Base-by-base conservation (phyloP, 1,140 invertebrate genomes). In the Cyphomyrmex costatus region DNA sequence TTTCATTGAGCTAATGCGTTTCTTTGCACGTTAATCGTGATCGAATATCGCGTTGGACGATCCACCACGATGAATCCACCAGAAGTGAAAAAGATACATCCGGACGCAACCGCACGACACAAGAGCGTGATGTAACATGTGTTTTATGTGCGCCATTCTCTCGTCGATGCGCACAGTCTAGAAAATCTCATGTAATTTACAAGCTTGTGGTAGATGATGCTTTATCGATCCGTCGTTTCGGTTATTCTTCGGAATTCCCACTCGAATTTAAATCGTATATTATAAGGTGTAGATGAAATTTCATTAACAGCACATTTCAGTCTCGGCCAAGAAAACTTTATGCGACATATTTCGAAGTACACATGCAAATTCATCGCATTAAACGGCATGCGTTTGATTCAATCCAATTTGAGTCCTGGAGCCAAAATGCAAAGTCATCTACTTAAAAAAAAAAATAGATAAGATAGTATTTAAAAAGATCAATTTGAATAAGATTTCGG, bases 301-400 rank as follows among this genome's bases (percentile, higher is more conserved):
- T 63, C 16, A 53, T 60, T 65, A 65, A 53, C 73, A 30, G 42
- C 24, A 65, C 65, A 51, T 19, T 85, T 85, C 60, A 85, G 16
- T 14, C 8, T 33, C 36, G 5, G 82, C 73, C 58, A 78, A 84
- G 42, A 51, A 77, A 84, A 84, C 49, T 60, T 61, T 30, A 21
- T 78, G 46, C 46, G 46, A 63, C 61, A 51, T 36, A 24, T 24
- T 24, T 49, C 24, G n/a, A 49, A 58, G 58, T 53, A 71, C 14
- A 1, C 42, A 16, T 2, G 46, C 42, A 19, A 27, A 4, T 42
- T 33, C 7, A 58, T 19, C 63, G 46, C 60, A 16, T 84, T 36
- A 63, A 36, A 27, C 30, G 49, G 51, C 14, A 42, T 36, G 66
- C 70, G 42, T 36, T 66, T 84, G 60, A 76, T 63, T 36, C 6